phyloP scores from a whole-genome alignment of 2,797 vertebrate species.

The Falco berigora region DNA sequence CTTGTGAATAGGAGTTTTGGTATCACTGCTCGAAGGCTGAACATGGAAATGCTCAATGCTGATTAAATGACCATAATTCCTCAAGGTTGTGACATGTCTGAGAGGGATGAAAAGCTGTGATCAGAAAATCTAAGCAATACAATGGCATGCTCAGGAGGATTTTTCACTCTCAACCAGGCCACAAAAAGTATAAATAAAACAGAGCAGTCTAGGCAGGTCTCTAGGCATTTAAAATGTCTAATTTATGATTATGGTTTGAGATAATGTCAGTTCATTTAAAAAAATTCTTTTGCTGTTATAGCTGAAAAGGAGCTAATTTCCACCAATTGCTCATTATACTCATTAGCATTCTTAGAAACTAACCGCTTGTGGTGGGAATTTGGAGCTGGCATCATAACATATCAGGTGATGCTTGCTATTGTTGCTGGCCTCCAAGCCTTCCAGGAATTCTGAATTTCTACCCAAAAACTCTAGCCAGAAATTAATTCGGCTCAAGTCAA shows the following conservation, averaged over 20 bases:
- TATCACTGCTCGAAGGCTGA: constrained; percentile 58
- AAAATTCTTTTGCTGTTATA: not conserved
- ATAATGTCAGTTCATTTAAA: not conserved
- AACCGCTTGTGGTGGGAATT: not conserved
- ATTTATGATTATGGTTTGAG: constrained; percentile 5
- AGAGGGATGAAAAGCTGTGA: constrained; percentile 35
- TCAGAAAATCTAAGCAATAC: constrained; percentile 32
- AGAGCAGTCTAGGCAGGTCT: not conserved
- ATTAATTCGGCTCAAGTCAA: not conserved
- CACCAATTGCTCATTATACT: not conserved
- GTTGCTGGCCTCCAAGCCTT: constrained; percentile 11
- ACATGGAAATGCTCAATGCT: constrained; percentile 39
- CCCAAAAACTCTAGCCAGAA: constrained; percentile 23
- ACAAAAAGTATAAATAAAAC: not conserved
- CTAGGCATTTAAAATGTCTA: not conserved
- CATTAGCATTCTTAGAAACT: not conserved
- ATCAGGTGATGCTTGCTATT: not conserved
- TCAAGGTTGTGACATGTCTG: constrained; percentile 44
- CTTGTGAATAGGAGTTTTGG: constrained; percentile 17
- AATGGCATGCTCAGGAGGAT: not conserved
- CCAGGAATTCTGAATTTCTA: constrained; percentile 47
- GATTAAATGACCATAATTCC: constrained; percentile 65
- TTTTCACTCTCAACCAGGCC: not conserved
- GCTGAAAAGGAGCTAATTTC: not conserved
- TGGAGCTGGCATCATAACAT: not conserved